Evolutionary conservation across 2,113 vertebrate genomes (phyloP).

Genomic region (Carassius carassius): DNA sequence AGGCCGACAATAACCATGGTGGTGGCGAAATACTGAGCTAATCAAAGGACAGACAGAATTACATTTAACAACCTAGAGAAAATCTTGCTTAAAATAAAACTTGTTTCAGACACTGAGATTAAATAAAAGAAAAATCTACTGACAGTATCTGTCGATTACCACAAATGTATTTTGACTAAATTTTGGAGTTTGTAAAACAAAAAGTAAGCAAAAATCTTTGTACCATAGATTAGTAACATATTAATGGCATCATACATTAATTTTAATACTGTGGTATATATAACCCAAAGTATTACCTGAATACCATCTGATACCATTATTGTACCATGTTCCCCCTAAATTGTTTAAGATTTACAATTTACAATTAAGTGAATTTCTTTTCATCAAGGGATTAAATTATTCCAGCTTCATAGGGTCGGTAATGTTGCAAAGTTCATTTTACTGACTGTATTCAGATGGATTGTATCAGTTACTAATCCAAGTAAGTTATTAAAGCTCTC

Average conservation of each 20-base stretch:
- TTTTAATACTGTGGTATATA: too few species aligned
- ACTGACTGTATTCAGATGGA: not conserved
- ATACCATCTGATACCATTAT: too few species aligned
- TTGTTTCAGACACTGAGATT: not conserved
- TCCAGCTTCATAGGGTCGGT: not conserved
- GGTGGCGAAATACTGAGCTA: constrained; percentile 96
- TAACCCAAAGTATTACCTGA: too few species aligned
- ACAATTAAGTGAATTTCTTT: not conserved
- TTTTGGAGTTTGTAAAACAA: too few species aligned
- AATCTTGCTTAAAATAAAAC: constrained; percentile 21
- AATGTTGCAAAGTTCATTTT: not conserved
- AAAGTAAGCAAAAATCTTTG: too few species aligned
- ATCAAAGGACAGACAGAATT: constrained; percentile 42
- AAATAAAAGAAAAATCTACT: too few species aligned
- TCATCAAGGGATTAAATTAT: not conserved
- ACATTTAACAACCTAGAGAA: constrained; percentile 1
- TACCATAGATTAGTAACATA: too few species aligned
- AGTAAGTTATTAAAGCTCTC: not conserved
- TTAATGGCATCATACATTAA: too few species aligned
- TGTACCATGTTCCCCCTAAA: too few species aligned
- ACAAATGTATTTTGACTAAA: too few species aligned
- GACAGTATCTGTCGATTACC: too few species aligned
- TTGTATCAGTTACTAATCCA: not conserved
- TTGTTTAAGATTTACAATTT: too few species aligned
- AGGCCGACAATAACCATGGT: constrained; percentile 97